Conservation (phyloP, 2,113 vertebrate species). For the Thinocorus orbignyianus region DNA sequence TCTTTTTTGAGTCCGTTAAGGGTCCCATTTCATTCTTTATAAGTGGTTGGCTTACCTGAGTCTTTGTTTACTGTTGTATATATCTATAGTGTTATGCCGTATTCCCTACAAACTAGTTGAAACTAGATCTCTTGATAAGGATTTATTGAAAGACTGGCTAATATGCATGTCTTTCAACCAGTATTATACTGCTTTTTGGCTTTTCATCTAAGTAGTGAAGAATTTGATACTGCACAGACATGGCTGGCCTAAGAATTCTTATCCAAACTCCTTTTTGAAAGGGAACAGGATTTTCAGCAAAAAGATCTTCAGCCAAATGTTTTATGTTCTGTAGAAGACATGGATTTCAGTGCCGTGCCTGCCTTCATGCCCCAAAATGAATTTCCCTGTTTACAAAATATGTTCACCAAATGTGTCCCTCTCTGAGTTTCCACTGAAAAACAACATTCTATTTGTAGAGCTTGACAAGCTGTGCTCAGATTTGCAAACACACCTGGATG, state of each 20-base stretch:
- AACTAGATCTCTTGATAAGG: neutral
- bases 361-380: fast-evolving
- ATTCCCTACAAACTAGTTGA: neutral
- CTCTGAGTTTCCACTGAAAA: neutral
- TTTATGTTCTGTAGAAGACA: neutral
- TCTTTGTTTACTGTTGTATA: neutral
- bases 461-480: neutral
- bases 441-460: neutral
- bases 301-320: neutral
- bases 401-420: neutral
- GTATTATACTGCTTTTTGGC: neutral
- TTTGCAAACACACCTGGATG: neutral
- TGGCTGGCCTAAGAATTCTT: neutral
- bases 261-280: neutral
- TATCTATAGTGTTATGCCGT: neutral
- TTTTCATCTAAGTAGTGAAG: neutral
- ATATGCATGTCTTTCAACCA: neutral
- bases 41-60: neutral
- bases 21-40: neutral
- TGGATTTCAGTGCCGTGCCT: neutral
- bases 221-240: neutral
- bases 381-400: neutral
- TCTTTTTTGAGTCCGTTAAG: neutral
- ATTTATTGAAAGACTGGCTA: neutral
- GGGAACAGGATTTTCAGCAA: neutral